Evolutionary conservation across 2,888 invertebrate genomes (phyloP), one percentile per base, ranked within the genome.

Genomic region (Brenthis ino): DNA sequence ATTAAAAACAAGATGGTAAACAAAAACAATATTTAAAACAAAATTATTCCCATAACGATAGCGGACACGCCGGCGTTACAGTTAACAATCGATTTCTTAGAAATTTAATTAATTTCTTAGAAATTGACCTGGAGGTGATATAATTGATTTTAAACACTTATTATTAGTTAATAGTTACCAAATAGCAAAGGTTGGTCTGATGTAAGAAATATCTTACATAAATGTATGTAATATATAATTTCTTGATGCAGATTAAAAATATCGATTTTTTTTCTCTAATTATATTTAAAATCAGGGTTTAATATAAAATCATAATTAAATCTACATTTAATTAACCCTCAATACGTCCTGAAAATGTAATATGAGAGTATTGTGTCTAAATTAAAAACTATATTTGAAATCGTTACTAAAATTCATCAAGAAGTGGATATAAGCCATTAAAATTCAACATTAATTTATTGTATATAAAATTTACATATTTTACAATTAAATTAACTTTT

Each of bases 281-380:
- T 53, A 12, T 37, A 63, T 14, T 37, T 48, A 60, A 63, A 53
- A 63, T 51, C 63, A 63, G 63, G 63, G 63, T 63, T 63, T 63
- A 53, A 63, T 37, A 63, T 63, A 60, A 60, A 60, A 53, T 53
- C 37, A 63, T 20, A 37, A 16, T 57, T 43, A 43, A 53, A 63
- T 53, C 3, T 37, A 53, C 51, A 63, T 63, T 58, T 8, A 58
- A 48, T 8, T 48, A 48, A 11, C 63, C 61, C 63, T 63, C 37
- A 28, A 63, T 63, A 63, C 63, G 63, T 63, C 63, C 53, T 63
- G 13, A 63, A 43, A 51, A 33, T 14, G 20, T 53, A 51, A 37
- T 37, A 37, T 53, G 20, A 50, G 50, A 63, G 37, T 43, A 53
- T 33, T 48, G 43, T 58, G 16, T 47, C 58, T 20, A 24, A 48